Evolutionary conservation across 2,888 invertebrate species (phyloP), one percentile per base, ranked within the genome.

Genomic region (Acholoe squamosa): DNA sequence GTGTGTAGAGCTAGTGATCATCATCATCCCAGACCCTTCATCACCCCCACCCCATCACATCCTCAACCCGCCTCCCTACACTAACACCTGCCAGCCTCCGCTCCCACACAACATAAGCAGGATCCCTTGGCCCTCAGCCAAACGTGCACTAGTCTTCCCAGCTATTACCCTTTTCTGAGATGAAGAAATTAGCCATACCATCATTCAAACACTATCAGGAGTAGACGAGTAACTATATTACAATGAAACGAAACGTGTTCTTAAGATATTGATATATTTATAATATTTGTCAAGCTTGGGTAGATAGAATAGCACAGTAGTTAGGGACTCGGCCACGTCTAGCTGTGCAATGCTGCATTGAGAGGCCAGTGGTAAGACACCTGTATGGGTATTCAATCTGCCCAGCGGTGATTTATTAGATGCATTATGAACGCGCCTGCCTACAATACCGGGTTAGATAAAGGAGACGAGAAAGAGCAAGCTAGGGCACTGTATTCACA

Each of bases 1-100:
- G 86, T 86, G 86, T 54, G 86, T n/a, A 80, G 80, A 33, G 34
- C 43, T 16, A 34, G 80, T 80, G 80, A 80, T 80, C 80, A 80
- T 43, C 80, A 80, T 54, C 86, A 25, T 10, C 84, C 16, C 34
- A 12, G 43, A 34, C 86, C 86, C 86, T 84, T 84, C 84, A 51
- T 84, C 84, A 86, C 25, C 52, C 28, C 54, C 54, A 25, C 52
- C 54, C 52, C 54, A 22, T 12, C 84, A 7, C 51, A 31, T 33
- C 76, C 76, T 0, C 34, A 33, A 33, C 19, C 71, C 71, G 7
- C 28, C 71, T 28, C 28, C 28, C 71, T 51, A 77, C 84, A 84
- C 84, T 52, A 43, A 16, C 84, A 43, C 84, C 84, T 52, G 51
- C 84, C 84, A 22, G 22, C 25, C 86, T 14, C 54, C 52, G 12